These are phyloP conservation scores for Philonicus albiceps DNA, from an alignment of 2,888 invertebrate species.

Conservation along the genomic window DNA sequence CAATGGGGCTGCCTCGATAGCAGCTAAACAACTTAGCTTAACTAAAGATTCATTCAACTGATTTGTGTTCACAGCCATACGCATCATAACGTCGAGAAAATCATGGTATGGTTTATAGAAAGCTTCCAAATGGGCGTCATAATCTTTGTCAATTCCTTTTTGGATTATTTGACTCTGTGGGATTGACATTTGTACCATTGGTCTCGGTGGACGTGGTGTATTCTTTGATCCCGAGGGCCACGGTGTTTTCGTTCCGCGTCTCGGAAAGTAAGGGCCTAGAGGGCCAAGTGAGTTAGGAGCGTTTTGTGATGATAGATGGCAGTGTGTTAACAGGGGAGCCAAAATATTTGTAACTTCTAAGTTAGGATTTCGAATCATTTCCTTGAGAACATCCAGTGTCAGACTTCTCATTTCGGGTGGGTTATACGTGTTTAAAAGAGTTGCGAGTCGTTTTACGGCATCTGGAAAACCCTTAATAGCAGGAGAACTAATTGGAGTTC, in stretches of 20 bases:
- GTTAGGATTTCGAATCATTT: constrained; percentile 61
- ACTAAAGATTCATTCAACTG: constrained; percentile 86
- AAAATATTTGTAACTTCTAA: constrained; percentile 73
- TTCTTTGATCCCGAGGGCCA: constrained; percentile 69
- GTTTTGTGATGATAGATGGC: constrained; percentile 82
- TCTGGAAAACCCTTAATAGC: constrained; percentile 87
- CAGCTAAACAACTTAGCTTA: constrained; percentile 86
- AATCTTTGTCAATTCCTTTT: constrained; percentile 78
- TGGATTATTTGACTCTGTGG: constrained; percentile 73
- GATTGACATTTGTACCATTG: constrained; percentile 87
- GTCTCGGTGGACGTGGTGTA: constrained; percentile 74
- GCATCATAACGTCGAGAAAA: constrained; percentile 83
- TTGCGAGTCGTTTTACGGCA: constrained; percentile 84
- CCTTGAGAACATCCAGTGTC: constrained; percentile 72
- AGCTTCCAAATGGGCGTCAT: constrained; percentile 76
- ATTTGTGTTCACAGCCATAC: constrained; percentile 88
- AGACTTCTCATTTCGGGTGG: constrained; percentile 83
- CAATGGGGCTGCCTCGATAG: constrained; percentile 88
- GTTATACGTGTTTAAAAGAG: constrained; percentile 87
- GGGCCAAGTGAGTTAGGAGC: constrained; percentile 72
- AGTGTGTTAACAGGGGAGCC: constrained; percentile 85
- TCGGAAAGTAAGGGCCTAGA: constrained; percentile 79
- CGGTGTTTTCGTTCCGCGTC: constrained; percentile 68
- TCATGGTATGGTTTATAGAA: constrained; percentile 90
- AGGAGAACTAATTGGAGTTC: constrained; percentile 48